These are phyloP conservation scores for Aldabrachelys gigantea DNA, from an alignment of 2,113 vertebrate species.

Conservation along the genomic window DNA sequence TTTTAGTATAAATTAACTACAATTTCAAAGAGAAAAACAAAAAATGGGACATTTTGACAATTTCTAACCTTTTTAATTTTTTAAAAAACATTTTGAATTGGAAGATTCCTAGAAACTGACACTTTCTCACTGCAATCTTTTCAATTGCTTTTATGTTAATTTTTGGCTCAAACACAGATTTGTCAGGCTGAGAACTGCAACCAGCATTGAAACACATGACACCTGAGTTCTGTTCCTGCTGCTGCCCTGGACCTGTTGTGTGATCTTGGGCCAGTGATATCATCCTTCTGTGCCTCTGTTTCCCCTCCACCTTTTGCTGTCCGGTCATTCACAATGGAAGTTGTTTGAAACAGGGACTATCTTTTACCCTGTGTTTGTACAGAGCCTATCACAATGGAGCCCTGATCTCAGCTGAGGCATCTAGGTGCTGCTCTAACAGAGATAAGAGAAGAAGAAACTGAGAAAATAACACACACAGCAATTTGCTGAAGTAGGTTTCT, in stretches of 20 bases:
- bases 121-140: background rate
- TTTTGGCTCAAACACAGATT: background rate
- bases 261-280: background rate
- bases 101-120: background rate
- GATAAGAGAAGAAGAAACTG: constrained; percentile 3
- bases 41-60: background rate
- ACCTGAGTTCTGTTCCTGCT: background rate
- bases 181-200: background rate
- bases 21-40: background rate
- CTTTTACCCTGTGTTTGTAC: background rate
- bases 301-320: background rate
- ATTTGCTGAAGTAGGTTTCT: constrained; percentile 50
- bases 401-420: background rate
- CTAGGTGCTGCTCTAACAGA: constrained; percentile 1
- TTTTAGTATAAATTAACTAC: background rate
- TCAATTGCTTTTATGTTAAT: background rate
- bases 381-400: background rate
- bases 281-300: background rate
- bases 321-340: background rate
- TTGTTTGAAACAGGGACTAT: background rate
- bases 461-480: constrained; percentile 21
- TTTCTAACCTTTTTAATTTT: background rate
- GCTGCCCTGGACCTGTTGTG: background rate
- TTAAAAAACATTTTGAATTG: background rate
- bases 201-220: background rate